A percentile compares a stretch with the other conserved stretches of the same genome.
Evolutionary conservation across 2,888 invertebrate species (phyloP).

Genomic region (Euzetes globulus): DNA sequence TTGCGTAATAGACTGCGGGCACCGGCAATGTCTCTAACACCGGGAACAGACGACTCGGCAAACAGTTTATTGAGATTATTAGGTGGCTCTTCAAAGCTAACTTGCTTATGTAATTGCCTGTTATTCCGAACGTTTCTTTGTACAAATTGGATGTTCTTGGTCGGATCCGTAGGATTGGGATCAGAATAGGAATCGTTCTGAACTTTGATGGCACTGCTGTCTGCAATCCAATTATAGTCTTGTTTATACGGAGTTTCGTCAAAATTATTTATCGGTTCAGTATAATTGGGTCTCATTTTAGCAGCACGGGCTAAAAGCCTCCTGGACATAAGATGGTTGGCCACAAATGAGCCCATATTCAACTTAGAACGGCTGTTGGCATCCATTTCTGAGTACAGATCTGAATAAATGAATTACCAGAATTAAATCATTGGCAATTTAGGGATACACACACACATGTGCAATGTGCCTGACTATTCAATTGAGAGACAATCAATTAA

Average conservation of each 20-base stretch:
- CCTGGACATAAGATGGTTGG: not conserved
- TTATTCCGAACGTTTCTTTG: no score
- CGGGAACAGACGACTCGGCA: conserved; percentile 36
- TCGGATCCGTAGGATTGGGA: not conserved
- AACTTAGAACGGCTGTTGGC: not conserved
- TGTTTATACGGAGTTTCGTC: not conserved
- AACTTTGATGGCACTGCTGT: not conserved
- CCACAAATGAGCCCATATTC: not conserved
- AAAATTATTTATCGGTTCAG: not conserved
- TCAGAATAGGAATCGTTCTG: not conserved
- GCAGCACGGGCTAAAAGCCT: not conserved
- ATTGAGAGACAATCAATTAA: no score
- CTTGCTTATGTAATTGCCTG: not conserved
- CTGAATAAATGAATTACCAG: no score
- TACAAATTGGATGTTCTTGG: no score
- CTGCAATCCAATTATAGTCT: conserved; percentile 13
- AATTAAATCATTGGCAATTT: no score
- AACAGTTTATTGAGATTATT: conserved; percentile 33
- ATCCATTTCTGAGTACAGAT: no score
- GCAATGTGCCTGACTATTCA: no score
- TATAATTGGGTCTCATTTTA: not conserved
- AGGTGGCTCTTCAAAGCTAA: conserved; percentile 25
- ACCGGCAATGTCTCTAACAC: conserved; percentile 36
- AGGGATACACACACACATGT: no score
- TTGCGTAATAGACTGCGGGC: conserved; percentile 35